A percentile compares a stretch with the other conserved stretches of the same genome.
Evolutionary conservation across 2,797 vertebrate species (phyloP).

Genomic region (Rhabdomys pumilio): DNA sequence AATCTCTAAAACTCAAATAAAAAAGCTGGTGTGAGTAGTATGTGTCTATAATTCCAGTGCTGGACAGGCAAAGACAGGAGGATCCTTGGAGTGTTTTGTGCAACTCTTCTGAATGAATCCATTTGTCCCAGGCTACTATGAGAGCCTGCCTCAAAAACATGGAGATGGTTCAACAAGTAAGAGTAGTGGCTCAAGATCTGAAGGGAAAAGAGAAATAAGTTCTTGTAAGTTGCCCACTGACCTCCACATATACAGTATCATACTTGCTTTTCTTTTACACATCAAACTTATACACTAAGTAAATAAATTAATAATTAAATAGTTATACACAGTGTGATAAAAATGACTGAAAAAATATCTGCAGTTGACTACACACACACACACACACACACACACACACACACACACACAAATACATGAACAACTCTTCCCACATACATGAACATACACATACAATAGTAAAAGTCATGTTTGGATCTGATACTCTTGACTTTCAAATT

Average conservation of each 20-base stretch:
- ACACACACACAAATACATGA: no score
- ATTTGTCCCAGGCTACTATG: not conserved
- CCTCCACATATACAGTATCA: not conserved
- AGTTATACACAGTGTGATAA: not conserved
- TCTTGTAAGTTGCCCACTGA: not conserved
- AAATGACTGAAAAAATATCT: not conserved
- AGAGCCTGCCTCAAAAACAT: not conserved
- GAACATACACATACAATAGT: no score
- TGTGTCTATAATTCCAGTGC: not conserved
- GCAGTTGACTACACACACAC: not conserved
- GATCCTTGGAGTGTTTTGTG: not conserved
- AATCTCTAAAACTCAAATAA: not conserved
- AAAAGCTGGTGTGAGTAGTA: not conserved
- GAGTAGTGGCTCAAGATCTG: not conserved
- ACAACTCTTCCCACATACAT: not conserved
- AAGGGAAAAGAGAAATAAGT: not conserved
- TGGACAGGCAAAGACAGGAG: not conserved
- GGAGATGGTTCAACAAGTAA: not conserved
- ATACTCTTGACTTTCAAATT: not conserved
- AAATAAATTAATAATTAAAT: not conserved
- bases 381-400: no score
- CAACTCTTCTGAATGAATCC: not conserved
- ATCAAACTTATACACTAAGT: not conserved
- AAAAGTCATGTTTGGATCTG: not conserved
- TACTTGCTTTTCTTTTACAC: not conserved